A percentile compares a stretch with the other conserved stretches of the same genome.
Conservation (phyloP, 1,140 invertebrate genomes). For the Aleiodes sp. region DNA sequence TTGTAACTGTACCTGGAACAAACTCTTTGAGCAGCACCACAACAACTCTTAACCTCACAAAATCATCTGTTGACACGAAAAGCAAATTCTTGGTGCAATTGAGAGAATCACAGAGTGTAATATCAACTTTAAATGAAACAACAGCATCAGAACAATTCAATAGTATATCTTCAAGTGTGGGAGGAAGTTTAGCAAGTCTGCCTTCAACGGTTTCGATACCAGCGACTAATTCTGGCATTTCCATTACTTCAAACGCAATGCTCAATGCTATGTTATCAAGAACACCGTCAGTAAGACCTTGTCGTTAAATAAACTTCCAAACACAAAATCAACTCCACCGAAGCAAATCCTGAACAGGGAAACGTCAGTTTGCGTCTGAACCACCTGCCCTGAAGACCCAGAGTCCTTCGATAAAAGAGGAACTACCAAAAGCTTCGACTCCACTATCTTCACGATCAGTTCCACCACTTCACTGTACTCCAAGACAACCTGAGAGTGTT, state of each 20-base stretch:
- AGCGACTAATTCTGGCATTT: constrained; percentile 46
- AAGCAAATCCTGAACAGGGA: constrained; percentile 65
- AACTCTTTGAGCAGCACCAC: constrained; percentile 44
- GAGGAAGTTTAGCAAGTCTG: constrained; percentile 42
- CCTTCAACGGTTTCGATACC: constrained; percentile 31
- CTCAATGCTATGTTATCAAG: constrained; percentile 63
- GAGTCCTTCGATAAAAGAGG: constrained; percentile 64
- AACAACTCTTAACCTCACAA: too few relatives aligned
- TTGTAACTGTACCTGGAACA: constrained; percentile 45
- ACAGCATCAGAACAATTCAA: constrained; percentile 44
- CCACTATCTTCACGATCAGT: background rate
- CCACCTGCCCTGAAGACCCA: constrained; percentile 49
- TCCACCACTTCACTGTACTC: too few relatives aligned
- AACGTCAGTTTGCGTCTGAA: constrained; percentile 68
- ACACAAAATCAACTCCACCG: too few relatives aligned
- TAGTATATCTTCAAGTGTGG: constrained; percentile 47
- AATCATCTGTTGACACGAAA: constrained; percentile 53
- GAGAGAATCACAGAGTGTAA: constrained; percentile 51
- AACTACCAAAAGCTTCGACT: constrained; percentile 50
- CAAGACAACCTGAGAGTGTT: too few relatives aligned
- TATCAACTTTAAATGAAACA: constrained; percentile 40
- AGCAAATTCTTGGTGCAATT: constrained; percentile 50
- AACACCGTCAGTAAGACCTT: too few relatives aligned
- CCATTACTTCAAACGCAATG: constrained; percentile 63
- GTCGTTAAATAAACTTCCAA: constrained; percentile 52